These are phyloP conservation scores for Tenthredo notha DNA, from an alignment of 2,888 invertebrate genomes.

Conservation along the genomic window DNA sequence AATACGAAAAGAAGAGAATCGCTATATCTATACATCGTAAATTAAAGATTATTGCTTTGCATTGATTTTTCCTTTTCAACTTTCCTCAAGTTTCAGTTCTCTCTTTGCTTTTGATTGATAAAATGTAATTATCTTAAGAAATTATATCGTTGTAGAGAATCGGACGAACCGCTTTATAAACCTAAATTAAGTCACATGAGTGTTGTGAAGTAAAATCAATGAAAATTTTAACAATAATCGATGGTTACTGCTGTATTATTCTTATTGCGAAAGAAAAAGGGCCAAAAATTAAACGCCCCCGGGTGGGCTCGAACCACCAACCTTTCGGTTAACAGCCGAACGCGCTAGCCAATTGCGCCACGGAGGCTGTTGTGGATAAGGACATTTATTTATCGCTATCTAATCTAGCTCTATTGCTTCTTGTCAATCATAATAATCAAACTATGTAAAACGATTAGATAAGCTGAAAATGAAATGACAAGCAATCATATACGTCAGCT, in stretches of 20 bases:
- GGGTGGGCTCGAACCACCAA: constrained; percentile 99
- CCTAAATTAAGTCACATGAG: background rate
- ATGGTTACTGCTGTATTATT: background rate
- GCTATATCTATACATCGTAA: background rate
- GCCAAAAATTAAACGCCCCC: constrained; percentile 85
- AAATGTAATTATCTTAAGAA: background rate
- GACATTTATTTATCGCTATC: background rate
- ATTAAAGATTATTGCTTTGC: background rate
- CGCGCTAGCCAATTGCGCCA: constrained; percentile 98
- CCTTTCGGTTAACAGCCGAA: constrained; percentile 99
- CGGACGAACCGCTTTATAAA: background rate
- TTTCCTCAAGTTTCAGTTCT: background rate
- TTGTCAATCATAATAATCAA: background rate
- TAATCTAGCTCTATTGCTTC: background rate
- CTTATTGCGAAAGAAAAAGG: background rate
- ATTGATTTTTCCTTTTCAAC: background rate
- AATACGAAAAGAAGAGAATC: background rate
- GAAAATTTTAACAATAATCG: background rate
- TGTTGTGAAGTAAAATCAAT: background rate
- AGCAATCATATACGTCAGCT: background rate
- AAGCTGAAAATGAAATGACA: background rate
- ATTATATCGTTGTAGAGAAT: background rate
- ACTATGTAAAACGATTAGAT: background rate
- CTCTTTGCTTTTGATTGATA: background rate
- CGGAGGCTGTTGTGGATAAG: constrained; percentile 82